Evolutionary conservation across 2,113 vertebrate species (phyloP).

Genomic region (Ophthalmolycus amberensis): DNA sequence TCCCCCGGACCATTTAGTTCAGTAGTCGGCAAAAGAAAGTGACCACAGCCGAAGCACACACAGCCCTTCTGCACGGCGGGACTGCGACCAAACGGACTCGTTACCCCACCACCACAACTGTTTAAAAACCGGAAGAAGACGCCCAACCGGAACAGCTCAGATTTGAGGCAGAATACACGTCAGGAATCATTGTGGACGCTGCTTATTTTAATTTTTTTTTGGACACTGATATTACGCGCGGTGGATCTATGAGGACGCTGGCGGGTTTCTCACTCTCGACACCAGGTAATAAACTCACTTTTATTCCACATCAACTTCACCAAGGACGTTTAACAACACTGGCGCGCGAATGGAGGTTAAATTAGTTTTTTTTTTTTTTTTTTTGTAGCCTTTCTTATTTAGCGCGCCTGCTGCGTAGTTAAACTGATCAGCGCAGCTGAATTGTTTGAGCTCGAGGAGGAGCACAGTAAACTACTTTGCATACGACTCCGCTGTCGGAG

Average conservation of each 20-base stretch:
- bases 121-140: conserved; percentile 8
- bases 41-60: conserved; percentile 47
- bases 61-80: conserved; percentile 19
- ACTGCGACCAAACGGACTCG: conserved; percentile 36
- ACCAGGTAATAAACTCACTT: conserved; percentile 63
- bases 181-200: not conserved
- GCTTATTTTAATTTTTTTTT: not conserved
- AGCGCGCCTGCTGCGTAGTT: conserved; percentile 43
- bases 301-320: not conserved
- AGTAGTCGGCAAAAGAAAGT: conserved; percentile 70
- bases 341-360: not conserved
- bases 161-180: not conserved
- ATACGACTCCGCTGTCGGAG: not conserved
- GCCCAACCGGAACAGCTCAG: not conserved
- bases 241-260: conserved; percentile 72
- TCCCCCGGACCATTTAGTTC: conserved; percentile 71
- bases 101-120: not conserved
- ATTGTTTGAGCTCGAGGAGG: conserved; percentile 55
- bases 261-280: conserved; percentile 36
- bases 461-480: conserved; percentile 35
- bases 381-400: not conserved
- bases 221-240: conserved; percentile 38
- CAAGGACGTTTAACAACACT: not conserved
- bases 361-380: not conserved
- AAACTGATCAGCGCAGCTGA: conserved; percentile 63